Conservation (phyloP, 2,113 vertebrate genomes). For the Tragelaphus buxtoni region DNA sequence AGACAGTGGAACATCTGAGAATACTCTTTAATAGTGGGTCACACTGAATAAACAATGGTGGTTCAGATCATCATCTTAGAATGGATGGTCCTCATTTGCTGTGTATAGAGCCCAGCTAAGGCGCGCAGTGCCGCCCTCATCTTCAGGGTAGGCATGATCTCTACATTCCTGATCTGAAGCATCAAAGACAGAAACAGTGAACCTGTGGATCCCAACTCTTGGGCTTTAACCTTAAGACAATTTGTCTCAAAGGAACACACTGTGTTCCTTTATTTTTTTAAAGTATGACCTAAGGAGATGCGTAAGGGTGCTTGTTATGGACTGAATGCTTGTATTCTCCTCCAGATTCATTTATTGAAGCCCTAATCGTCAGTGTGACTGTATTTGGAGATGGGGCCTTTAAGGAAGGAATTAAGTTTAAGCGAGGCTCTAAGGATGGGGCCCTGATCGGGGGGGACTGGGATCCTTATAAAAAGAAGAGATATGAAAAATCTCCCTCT, state of each 20-base stretch:
- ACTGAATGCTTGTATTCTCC: background rate
- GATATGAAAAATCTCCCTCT: background rate
- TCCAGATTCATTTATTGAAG: background rate
- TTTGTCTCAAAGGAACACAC: background rate
- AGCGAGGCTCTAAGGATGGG: background rate
- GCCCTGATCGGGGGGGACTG: too few relatives aligned
- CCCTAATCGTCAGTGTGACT: background rate
- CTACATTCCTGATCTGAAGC: background rate
- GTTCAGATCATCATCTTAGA: background rate
- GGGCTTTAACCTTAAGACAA: background rate
- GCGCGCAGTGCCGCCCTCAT: background rate
- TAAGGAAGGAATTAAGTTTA: background rate
- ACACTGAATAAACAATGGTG: background rate
- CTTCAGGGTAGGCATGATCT: background rate
- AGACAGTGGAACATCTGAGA: background rate
- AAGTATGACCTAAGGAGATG: background rate
- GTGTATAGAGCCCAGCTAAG: too few relatives aligned
- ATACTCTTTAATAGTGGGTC: background rate
- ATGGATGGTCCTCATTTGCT: background rate
- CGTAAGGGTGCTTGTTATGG: background rate
- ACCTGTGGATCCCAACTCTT: background rate
- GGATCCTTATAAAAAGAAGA: background rate
- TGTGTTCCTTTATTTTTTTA: background rate
- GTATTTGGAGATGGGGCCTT: background rate
- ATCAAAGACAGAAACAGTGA: background rate